Evolutionary conservation across 2,888 invertebrate species (phyloP).

Genomic region (Seladonia tumulorum): DNA sequence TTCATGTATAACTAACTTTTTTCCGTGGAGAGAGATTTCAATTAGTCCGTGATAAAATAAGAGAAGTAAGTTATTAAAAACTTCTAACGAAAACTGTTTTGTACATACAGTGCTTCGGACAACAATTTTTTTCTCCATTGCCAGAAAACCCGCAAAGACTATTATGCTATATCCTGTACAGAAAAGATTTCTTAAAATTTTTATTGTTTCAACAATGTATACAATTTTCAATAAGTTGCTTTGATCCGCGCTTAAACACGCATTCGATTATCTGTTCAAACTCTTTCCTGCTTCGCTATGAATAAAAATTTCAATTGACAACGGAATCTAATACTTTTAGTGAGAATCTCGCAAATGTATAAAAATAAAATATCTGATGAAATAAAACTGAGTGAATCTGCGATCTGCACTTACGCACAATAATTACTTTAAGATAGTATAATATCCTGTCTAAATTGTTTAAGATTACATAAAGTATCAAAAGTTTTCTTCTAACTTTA

Average conservation of each 20-base stretch:
- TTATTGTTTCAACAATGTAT: conserved; percentile 22
- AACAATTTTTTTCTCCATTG: conserved; percentile 5
- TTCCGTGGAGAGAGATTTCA: background rate
- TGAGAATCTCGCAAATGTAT: conserved; percentile 41
- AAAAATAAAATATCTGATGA: conserved; percentile 61
- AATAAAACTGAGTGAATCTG: conserved; percentile 56
- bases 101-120: conserved; percentile 27
- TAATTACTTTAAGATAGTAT: conserved; percentile 45
- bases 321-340: conserved; percentile 31
- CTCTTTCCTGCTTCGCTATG: conserved; percentile 10
- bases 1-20: conserved; percentile 38
- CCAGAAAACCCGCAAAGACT: conserved; percentile 5
- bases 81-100: conserved; percentile 41
- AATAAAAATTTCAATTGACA: conserved; percentile 33
- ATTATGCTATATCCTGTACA: background rate
- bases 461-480: conserved; percentile 61
- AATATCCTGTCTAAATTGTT: conserved; percentile 44
- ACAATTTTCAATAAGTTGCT: conserved; percentile 28
- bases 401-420: conserved; percentile 45
- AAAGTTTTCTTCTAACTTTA: conserved; percentile 61
- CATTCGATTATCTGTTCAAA: conserved; percentile 14
- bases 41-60: conserved; percentile 39
- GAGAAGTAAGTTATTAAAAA: conserved; percentile 58
- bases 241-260: background rate
- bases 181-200: conserved; percentile 7